Percentiles rank a stretch among this genome's conserved stretches.
phyloP scores from a whole-genome alignment of 2,888 invertebrate genomes.

The Apantesis nais region DNA sequence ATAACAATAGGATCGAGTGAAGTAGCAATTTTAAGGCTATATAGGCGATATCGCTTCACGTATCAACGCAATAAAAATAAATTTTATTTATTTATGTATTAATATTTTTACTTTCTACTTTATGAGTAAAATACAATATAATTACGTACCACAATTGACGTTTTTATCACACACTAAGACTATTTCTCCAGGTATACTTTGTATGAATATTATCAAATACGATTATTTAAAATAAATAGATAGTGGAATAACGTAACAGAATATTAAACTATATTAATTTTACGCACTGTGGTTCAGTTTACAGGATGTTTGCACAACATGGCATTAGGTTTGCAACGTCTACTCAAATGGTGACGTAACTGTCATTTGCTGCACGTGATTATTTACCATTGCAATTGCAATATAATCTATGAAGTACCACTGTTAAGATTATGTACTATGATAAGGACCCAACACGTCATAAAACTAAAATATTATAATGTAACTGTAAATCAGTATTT shows the following conservation, averaged over 20 bases:
- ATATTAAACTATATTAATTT: neutral
- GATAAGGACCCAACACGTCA: neutral
- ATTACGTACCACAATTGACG: too few species aligned
- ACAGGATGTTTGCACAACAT: constrained; percentile 19
- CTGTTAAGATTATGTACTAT: neutral
- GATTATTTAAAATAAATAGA: too few species aligned
- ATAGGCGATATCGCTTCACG: too few species aligned
- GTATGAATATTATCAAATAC: too few species aligned
- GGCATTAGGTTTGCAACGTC: constrained; percentile 11
- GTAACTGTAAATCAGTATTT: neutral
- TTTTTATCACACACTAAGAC: too few species aligned
- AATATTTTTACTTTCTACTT: neutral
- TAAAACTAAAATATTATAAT: neutral
- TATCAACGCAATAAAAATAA: too few species aligned
- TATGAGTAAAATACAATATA: too few species aligned
- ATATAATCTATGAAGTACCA: constrained; percentile 2
- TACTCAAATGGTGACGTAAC: constrained; percentile 13
- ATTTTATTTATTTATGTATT: too few species aligned
- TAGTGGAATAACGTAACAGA: neutral
- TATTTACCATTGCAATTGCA: constrained; percentile 15
- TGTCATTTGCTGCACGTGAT: constrained; percentile 12
- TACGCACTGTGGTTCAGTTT: neutral
- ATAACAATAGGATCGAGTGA: too few species aligned
- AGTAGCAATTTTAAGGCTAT: too few species aligned
- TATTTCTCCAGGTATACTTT: too few species aligned